A percentile compares a stretch with the other conserved stretches of the same genome.
These are phyloP conservation scores for Pelosia muscerda DNA, from an alignment of 2,888 invertebrate species.

Conservation along the genomic window DNA sequence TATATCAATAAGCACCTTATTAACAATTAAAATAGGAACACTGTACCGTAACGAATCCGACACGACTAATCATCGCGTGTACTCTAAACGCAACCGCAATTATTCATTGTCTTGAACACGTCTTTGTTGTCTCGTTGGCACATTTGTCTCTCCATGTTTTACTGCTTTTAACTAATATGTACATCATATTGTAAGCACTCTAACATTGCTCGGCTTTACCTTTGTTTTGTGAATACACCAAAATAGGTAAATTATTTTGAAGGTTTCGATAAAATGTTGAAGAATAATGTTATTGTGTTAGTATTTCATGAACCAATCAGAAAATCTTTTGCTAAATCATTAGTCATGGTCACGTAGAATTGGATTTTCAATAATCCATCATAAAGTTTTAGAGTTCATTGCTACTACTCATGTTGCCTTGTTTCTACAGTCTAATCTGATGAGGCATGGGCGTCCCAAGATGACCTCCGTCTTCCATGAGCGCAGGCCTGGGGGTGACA, in stretches of 20 bases:
- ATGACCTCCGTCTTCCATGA: too few species aligned
- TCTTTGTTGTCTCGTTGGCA: constrained; percentile 66
- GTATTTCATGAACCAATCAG: too few species aligned
- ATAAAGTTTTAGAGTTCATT: too few species aligned
- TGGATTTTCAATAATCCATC: too few species aligned
- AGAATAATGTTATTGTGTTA: too few species aligned
- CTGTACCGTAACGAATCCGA: constrained; percentile 11
- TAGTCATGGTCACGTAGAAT: too few species aligned
- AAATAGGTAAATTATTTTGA: constrained; percentile 20
- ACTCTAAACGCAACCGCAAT: constrained; percentile 50
- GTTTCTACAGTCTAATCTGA: too few species aligned
- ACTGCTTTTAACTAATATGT: constrained; percentile 52
- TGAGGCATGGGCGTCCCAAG: too few species aligned
- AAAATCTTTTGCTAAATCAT: too few species aligned
- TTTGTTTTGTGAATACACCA: constrained; percentile 17
- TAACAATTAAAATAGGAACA: neutral
- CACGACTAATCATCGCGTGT: constrained; percentile 43
- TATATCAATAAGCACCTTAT: neutral
- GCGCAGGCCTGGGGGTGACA: too few species aligned
- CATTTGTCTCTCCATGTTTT: constrained; percentile 56
- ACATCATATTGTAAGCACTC: constrained; percentile 33
- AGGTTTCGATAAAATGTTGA: neutral
- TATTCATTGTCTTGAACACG: constrained; percentile 60
- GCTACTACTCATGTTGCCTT: too few species aligned
- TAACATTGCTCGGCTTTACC: neutral